Percentiles rank a stretch among this genome's conserved stretches.
phyloP scores from a whole-genome alignment of 2,888 invertebrate species.

The Campopleginae sp. region DNA sequence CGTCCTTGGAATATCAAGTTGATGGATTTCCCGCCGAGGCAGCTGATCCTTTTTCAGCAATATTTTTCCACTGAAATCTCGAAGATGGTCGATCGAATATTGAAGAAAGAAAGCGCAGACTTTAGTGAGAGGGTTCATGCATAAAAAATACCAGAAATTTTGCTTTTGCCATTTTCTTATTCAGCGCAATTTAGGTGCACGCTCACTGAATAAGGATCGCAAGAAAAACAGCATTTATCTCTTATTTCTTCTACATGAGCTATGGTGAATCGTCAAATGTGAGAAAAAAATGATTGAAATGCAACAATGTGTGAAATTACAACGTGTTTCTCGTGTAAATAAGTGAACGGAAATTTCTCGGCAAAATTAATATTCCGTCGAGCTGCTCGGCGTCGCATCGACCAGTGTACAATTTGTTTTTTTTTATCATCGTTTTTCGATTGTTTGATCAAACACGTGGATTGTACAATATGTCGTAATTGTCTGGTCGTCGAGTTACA shows the following conservation, averaged over 20 bases:
- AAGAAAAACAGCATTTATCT: slow-evolving; percentile 27
- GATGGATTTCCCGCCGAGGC: slow-evolving; percentile 34
- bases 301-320: slow-evolving; percentile 40
- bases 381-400: slow-evolving; percentile 34
- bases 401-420: slow-evolving; percentile 46
- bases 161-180: slow-evolving; percentile 8
- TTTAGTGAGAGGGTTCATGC: slow-evolving; percentile 25
- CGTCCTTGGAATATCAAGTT: slow-evolving; percentile 6
- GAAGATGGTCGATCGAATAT: slow-evolving; percentile 23
- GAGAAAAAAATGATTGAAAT: slow-evolving; percentile 6
- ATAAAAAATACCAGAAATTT: slow-evolving; percentile 43
- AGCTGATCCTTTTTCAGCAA: slow-evolving; percentile 62
- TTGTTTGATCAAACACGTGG: slow-evolving; percentile 26
- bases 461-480: slow-evolving; percentile 66
- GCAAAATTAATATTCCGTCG: slow-evolving; percentile 19
- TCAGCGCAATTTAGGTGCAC: slow-evolving; percentile 48
- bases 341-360: slow-evolving; percentile 43
- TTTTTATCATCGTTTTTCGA: background rate
- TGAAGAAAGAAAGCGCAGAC: slow-evolving; percentile 25
- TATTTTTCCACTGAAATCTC: slow-evolving; percentile 47
- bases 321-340: slow-evolving; percentile 37
- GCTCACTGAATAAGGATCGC: slow-evolving; percentile 13
- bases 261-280: slow-evolving; percentile 22
- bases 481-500: slow-evolving; percentile 64
- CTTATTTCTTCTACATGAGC: slow-evolving; percentile 17